phyloP scores from a whole-genome alignment of 1,140 invertebrate species.

The Nomia melanderi region DNA sequence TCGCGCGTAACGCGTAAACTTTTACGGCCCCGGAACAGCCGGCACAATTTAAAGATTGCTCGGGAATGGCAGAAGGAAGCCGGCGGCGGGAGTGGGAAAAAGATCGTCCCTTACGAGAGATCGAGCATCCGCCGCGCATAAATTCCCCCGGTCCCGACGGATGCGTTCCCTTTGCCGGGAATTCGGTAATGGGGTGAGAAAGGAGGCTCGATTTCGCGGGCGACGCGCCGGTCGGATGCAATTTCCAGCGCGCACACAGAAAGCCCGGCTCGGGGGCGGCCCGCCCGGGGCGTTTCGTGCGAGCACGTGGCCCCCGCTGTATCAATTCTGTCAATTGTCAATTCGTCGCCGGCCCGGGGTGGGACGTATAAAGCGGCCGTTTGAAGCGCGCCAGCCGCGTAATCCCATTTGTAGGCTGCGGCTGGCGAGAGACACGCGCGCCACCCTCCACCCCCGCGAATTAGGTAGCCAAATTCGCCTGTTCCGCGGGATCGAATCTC shows the following conservation, averaged over 20 bases:
- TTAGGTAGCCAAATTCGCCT: constrained; percentile 67
- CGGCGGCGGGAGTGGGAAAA: background rate
- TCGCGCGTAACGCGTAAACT: constrained; percentile 36
- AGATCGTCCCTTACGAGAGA: background rate
- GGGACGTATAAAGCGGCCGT: constrained; percentile 69
- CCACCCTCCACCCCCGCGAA: constrained; percentile 29
- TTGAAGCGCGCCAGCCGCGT: constrained; percentile 73
- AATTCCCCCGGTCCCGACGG: background rate
- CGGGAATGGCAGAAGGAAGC: background rate
- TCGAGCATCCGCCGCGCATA: constrained; percentile 14
- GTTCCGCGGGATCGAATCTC: constrained; percentile 62
- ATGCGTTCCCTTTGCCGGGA: background rate
- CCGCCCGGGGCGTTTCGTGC: constrained; percentile 35
- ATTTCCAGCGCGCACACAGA: constrained; percentile 31
- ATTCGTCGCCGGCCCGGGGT: constrained; percentile 64
- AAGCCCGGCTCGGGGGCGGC: background rate
- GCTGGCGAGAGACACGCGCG: constrained; percentile 37
- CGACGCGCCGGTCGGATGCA: constrained; percentile 26
- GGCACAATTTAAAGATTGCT: constrained; percentile 48
- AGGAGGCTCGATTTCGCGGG: constrained; percentile 21
- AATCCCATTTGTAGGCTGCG: constrained; percentile 68
- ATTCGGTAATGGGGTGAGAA: constrained; percentile 36
- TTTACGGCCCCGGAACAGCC: constrained; percentile 30
- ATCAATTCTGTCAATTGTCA: constrained; percentile 81
- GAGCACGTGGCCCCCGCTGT: constrained; percentile 70